phyloP scores from a whole-genome alignment of 2,113 vertebrate species.

The Lethenteron camtschaticum region DNA sequence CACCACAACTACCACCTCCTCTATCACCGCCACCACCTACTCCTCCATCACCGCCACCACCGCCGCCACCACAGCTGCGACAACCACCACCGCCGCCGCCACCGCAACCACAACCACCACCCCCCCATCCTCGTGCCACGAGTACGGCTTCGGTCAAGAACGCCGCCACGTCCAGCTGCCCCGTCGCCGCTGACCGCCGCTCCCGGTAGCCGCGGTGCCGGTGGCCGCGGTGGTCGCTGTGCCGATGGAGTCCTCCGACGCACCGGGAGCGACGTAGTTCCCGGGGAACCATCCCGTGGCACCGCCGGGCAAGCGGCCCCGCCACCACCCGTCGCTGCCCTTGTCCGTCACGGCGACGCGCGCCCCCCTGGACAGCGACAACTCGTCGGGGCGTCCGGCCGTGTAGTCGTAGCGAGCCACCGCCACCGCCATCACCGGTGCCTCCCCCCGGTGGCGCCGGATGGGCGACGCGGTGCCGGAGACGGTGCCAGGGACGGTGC shows the following conservation, averaged over 20 bases:
- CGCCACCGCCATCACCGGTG: no score
- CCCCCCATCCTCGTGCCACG: no score
- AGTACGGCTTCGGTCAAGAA: no score
- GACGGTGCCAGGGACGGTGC: no score
- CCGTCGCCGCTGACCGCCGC: constrained; percentile 34
- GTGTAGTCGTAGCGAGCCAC: constrained; percentile 26
- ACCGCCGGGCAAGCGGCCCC: constrained; percentile 44
- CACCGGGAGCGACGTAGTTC: constrained; percentile 82
- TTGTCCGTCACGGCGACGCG: constrained; percentile 86
- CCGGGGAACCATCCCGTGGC: constrained; percentile 92
- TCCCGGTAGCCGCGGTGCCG: constrained; percentile 25
- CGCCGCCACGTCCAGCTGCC: constrained; percentile 9
- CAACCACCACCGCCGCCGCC: no score
- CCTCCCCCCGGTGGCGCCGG: no score
- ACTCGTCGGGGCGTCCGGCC: constrained; percentile 69
- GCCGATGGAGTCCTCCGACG: constrained; percentile 27
- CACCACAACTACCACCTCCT: no score
- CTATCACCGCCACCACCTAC: no score
- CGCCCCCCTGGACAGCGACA: constrained; percentile 67
- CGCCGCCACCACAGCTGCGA: no score
- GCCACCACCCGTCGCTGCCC: constrained; percentile 97
- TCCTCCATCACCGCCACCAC: no score
- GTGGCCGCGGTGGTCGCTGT: constrained; percentile 49
- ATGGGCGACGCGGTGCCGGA: no score
- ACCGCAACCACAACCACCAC: no score